phyloP scores from a whole-genome alignment of 2,888 invertebrate species.

The Ptychoptera contaminata region DNA sequence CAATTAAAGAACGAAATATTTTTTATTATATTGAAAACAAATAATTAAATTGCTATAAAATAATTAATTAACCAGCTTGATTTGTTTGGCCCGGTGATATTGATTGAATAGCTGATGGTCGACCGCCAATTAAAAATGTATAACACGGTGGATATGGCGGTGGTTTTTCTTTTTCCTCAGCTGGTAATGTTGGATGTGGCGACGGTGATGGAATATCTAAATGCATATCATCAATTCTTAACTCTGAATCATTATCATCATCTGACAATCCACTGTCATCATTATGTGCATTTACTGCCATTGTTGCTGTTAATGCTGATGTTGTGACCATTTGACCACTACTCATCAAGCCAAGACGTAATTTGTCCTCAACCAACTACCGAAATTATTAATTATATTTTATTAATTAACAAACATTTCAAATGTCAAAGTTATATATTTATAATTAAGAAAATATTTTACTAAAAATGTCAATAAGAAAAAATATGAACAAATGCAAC shows the following conservation, averaged over 20 bases:
- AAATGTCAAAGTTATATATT: too few relatives aligned
- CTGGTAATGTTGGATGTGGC: constrained; percentile 16
- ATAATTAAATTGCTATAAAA: neutral
- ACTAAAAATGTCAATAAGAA: too few relatives aligned
- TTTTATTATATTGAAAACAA: neutral
- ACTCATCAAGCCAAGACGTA: constrained; percentile 21
- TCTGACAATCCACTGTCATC: constrained; percentile 14
- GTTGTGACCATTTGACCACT: constrained; percentile 13
- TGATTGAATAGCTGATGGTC: constrained; percentile 25
- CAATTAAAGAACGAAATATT: neutral
- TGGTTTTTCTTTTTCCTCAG: constrained; percentile 22
- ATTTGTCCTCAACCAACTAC: constrained; percentile 27
- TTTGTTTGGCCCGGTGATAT: constrained; percentile 28
- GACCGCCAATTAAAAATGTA: constrained; percentile 26
- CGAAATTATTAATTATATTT: too few relatives aligned
- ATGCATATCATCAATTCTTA: constrained; percentile 15
- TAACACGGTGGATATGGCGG: constrained; percentile 29
- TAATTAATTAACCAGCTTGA: constrained; percentile 19
- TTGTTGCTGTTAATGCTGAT: constrained; percentile 4
- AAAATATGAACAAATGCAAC: too few relatives aligned
- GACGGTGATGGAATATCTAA: constrained; percentile 18
- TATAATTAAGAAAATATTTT: too few relatives aligned
- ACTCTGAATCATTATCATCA: constrained; percentile 10
- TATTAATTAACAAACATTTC: neutral
- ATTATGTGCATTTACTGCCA: constrained; percentile 23